phyloP scores from a whole-genome alignment of 2,797 vertebrate genomes.

The Pristis pectinata region DNA sequence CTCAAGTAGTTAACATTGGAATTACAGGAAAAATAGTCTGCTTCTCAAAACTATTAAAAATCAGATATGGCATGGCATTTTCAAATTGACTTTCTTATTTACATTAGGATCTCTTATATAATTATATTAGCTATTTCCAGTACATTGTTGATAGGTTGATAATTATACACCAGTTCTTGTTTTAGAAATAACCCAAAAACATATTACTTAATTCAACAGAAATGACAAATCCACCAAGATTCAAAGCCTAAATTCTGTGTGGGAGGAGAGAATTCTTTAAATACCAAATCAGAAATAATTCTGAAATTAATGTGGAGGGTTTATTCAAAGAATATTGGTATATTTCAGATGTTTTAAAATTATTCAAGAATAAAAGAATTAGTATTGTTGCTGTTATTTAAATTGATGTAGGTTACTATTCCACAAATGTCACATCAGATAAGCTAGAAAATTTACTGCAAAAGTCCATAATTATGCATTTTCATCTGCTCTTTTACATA shows the following conservation, averaged over 20 bases:
- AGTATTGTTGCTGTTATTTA: conserved; percentile 79
- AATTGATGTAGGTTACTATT: conserved; percentile 72
- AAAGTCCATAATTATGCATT: conserved; percentile 83
- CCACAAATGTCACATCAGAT: conserved; percentile 83
- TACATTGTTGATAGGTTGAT: neutral
- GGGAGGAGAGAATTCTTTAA: neutral
- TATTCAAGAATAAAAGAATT: conserved; percentile 60
- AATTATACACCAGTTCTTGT: neutral
- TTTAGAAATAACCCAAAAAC: neutral
- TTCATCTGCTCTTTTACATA: conserved; percentile 82
- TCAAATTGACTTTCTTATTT: neutral
- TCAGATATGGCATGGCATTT: neutral
- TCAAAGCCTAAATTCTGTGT: neutral
- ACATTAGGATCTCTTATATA: neutral
- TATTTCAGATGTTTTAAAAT: conserved; percentile 19
- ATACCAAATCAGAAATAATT: neutral
- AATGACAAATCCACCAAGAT: conserved; percentile 14
- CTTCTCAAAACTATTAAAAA: neutral
- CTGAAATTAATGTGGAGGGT: neutral
- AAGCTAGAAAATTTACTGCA: conserved; percentile 81
- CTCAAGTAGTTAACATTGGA: neutral
- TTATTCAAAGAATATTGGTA: neutral
- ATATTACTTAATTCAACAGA: neutral
- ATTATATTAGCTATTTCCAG: neutral
- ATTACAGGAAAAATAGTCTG: neutral